Conservation (phyloP, 2,797 vertebrate species). For the Tragelaphus eurycerus region DNA sequence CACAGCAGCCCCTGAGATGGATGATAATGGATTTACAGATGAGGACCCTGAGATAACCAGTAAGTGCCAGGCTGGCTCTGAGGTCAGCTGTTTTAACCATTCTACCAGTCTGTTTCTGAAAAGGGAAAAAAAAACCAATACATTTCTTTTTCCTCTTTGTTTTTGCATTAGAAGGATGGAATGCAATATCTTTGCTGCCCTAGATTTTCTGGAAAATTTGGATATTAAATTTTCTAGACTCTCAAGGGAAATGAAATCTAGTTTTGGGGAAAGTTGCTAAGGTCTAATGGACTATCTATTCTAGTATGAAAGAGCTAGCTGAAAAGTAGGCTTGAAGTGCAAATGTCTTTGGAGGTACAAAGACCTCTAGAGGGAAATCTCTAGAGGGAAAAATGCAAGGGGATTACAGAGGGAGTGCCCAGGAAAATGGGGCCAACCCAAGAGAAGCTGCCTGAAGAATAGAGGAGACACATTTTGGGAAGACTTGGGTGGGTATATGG, state of each 20-base stretch:
- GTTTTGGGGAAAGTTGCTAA: not conserved
- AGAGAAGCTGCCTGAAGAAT: not conserved
- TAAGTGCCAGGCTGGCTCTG: not conserved
- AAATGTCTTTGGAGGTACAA: not conserved
- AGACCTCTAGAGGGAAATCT: too few species aligned
- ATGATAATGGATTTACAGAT: not conserved
- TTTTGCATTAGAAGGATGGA: not conserved
- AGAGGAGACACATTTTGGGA: not conserved
- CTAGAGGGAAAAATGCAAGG: not conserved
- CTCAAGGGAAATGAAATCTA: not conserved
- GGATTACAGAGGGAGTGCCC: not conserved
- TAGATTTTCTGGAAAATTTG: not conserved
- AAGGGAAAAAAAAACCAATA: not conserved
- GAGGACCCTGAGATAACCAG: not conserved
- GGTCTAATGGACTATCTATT: not conserved
- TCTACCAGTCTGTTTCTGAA: not conserved
- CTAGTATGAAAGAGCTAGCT: not conserved
- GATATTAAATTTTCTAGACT: not conserved
- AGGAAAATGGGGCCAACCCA: not conserved
- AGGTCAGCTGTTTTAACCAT: not conserved
- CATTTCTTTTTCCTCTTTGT: not conserved
- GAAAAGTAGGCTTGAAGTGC: not conserved
- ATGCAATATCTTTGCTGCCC: not conserved
- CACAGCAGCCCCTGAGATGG: not conserved
- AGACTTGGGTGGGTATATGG: not conserved